Conservation (phyloP, 2,888 invertebrate genomes). For the Acheta domesticus region DNA sequence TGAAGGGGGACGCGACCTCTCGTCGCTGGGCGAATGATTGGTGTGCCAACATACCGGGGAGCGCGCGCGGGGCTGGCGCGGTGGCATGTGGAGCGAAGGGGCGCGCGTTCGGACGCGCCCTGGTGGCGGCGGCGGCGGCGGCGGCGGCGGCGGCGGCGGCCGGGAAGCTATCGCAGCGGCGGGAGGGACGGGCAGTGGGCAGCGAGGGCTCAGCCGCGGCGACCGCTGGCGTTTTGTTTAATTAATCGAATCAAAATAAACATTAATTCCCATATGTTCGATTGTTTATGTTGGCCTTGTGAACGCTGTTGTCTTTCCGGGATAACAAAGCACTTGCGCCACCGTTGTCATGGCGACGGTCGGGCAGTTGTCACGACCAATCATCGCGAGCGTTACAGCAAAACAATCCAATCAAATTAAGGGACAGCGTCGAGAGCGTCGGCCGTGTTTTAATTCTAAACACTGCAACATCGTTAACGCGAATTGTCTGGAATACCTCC, state of each 20-base stretch:
- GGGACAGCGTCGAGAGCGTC: background rate
- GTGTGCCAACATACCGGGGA: no score
- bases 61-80: no score
- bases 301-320: background rate
- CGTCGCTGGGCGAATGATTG: no score
- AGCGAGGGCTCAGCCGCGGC: background rate
- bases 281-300: slow-evolving; percentile 1
- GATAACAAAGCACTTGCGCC: background rate
- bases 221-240: background rate
- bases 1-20: no score
- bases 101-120: no score
- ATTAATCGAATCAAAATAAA: slow-evolving; percentile 9
- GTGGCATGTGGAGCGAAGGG: no score
- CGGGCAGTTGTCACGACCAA: slow-evolving; percentile 10
- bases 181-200: background rate
- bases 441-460: background rate
- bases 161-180: background rate
- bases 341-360: background rate
- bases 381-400: slow-evolving; percentile 9
- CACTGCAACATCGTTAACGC: background rate
- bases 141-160: background rate
- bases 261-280: slow-evolving; percentile 5
- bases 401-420: slow-evolving; percentile 18
- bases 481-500: slow-evolving; percentile 4
- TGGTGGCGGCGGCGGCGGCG: background rate